These are phyloP conservation scores for Campoplex nolae DNA, from an alignment of 2,888 invertebrate genomes.

Conservation along the genomic window DNA sequence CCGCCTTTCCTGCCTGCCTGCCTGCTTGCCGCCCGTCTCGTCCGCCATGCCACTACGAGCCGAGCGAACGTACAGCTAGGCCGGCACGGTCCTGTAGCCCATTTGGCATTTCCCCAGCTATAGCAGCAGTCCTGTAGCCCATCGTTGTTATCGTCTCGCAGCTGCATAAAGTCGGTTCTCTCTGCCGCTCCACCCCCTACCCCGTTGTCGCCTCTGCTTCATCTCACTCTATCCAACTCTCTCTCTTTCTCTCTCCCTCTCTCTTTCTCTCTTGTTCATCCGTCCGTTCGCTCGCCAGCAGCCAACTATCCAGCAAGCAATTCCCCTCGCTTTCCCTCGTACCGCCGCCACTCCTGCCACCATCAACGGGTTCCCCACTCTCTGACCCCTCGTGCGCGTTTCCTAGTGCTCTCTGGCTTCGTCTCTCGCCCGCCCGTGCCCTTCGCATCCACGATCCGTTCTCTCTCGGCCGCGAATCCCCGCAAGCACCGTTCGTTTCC, in stretches of 20 bases:
- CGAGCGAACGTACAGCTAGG: constrained; percentile 82
- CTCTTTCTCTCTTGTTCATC: constrained; percentile 69
- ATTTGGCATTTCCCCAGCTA: constrained; percentile 85
- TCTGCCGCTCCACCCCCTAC: constrained; percentile 72
- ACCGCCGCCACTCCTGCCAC: constrained; percentile 63
- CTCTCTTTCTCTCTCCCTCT: constrained; percentile 48
- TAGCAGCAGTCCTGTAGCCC: constrained; percentile 85
- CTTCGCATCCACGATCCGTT: constrained; percentile 45
- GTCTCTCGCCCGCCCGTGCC: constrained; percentile 53
- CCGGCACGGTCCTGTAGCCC: constrained; percentile 84
- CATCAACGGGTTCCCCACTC: constrained; percentile 69
- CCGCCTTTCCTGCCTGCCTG: constrained; percentile 77
- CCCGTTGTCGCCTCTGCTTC: constrained; percentile 70
- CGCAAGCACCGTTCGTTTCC: constrained; percentile 64
- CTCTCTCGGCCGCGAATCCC: constrained; percentile 67
- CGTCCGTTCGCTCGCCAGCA: constrained; percentile 67
- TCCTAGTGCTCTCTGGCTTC: constrained; percentile 66
- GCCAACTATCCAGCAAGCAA: constrained; percentile 64
- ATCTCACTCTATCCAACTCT: constrained; percentile 48
- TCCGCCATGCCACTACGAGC: constrained; percentile 83
- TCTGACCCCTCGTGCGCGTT: constrained; percentile 71
- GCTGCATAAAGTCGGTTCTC: constrained; percentile 85
- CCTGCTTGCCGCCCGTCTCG: constrained; percentile 81
- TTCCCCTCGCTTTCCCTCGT: constrained; percentile 68
- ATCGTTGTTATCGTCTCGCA: constrained; percentile 86